Conservation (phyloP, 1,140 invertebrate genomes). For the Eriocheir sinensis region DNA sequence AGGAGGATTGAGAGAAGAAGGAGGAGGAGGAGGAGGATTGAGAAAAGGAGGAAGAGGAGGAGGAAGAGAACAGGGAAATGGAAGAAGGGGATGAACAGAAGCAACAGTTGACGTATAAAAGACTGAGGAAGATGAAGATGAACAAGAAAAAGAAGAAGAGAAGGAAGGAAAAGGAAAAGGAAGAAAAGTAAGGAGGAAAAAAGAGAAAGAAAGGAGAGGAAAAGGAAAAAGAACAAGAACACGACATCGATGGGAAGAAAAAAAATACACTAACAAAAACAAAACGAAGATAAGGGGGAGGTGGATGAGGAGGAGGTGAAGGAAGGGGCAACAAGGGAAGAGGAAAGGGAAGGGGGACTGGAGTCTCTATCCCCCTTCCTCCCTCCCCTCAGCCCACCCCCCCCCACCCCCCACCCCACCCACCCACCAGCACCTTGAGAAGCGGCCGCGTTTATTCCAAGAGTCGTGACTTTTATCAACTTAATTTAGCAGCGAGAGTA, state of each 20-base stretch:
- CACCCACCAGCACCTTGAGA: conserved; percentile 26
- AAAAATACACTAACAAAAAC: neutral
- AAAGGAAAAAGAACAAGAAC: neutral
- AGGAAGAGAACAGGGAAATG: neutral
- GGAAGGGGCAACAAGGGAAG: neutral
- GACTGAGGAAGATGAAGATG: neutral
- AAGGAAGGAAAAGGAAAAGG: neutral
- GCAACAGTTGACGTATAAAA: neutral
- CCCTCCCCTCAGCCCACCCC: too few relatives aligned
- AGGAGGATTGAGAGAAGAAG: neutral
- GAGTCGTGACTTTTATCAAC: conserved; percentile 69
- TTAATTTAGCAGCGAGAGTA: conserved; percentile 71
- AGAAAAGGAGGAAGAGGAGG: neutral
- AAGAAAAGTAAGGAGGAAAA: neutral
- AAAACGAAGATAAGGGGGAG: conserved; percentile 26
- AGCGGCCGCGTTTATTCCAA: conserved; percentile 65
- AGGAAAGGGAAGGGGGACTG: neutral
- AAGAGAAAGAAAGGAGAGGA: conserved; percentile 28
- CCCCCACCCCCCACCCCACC: too few relatives aligned
- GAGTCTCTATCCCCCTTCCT: neutral
- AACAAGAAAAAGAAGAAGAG: neutral
- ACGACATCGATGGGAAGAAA: neutral
- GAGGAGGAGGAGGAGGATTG: neutral
- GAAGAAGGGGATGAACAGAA: neutral
- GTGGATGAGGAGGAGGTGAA: conserved; percentile 2